These are phyloP conservation scores for Leptinotarsa rubiginosa DNA, from an alignment of 2,888 invertebrate genomes.

Conservation along the genomic window DNA sequence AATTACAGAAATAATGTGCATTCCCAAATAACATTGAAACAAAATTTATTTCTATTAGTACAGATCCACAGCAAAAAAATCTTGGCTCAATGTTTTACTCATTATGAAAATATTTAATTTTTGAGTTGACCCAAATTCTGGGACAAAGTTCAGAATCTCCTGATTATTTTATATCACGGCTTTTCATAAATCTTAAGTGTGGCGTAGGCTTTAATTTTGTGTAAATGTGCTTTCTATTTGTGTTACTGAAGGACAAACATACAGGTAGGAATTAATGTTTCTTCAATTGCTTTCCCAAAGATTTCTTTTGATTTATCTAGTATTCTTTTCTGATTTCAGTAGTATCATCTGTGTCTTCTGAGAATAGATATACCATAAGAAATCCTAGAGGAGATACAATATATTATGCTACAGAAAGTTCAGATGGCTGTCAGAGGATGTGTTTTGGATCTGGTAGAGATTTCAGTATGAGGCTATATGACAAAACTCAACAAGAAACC, in stretches of 20 bases:
- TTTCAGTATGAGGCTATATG: constrained; percentile 83
- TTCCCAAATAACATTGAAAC: too few species aligned
- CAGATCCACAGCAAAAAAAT: too few species aligned
- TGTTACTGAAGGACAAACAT: background rate
- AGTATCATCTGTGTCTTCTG: constrained; percentile 73
- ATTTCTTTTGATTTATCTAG: background rate
- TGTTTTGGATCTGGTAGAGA: constrained; percentile 80
- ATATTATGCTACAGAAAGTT: constrained; percentile 79
- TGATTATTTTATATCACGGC: background rate
- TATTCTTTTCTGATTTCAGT: constrained; percentile 64
- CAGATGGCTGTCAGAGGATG: constrained; percentile 73
- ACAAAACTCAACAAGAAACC: constrained; percentile 86
- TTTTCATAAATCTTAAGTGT: background rate
- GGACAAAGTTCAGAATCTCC: too few species aligned
- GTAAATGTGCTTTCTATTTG: constrained; percentile 6
- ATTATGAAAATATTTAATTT: too few species aligned
- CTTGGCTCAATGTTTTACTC: too few species aligned
- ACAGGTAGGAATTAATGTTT: background rate
- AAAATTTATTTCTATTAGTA: too few species aligned
- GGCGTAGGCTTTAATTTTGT: background rate
- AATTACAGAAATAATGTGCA: too few species aligned
- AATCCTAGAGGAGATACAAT: constrained; percentile 80
- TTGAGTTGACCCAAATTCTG: too few species aligned
- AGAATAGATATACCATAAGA: constrained; percentile 79
- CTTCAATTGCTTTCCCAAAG: background rate